Conservation (phyloP, 92 coral and sea anemone species). For the Parazoanthus atlanticus region DNA sequence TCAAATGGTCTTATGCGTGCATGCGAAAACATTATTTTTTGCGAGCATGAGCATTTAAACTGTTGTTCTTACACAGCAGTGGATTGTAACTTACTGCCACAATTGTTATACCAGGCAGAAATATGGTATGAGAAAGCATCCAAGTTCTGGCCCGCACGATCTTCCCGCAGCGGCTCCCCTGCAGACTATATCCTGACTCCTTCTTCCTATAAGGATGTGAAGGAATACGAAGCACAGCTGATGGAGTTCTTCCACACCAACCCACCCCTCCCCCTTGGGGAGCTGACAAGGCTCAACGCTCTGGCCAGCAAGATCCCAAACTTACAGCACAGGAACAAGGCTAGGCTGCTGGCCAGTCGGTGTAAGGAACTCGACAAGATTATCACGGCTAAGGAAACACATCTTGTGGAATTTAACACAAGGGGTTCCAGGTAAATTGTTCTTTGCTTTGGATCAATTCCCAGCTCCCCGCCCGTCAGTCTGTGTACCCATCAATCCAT, state of each 20-base stretch:
- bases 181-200: constrained; percentile 51
- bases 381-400: constrained; percentile 74
- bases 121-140: constrained; percentile 80
- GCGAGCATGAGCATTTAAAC: too few species aligned
- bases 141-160: constrained; percentile 70
- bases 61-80: not conserved
- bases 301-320: constrained; percentile 65
- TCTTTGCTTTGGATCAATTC: not conserved
- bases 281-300: constrained; percentile 63
- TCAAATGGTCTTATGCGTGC: too few species aligned
- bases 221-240: constrained; percentile 57
- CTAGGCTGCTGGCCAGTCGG: constrained; percentile 70
- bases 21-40: too few species aligned
- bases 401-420: constrained; percentile 44
- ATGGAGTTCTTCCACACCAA: constrained; percentile 63
- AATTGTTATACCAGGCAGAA: constrained; percentile 70
- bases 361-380: constrained; percentile 85
- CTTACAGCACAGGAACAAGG: constrained; percentile 69
- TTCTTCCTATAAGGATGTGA: constrained; percentile 51
- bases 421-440: constrained; percentile 25
- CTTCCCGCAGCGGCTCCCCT: constrained; percentile 28
- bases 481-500: not conserved
- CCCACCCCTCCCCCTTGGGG: constrained; percentile 87
- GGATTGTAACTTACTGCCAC: not conserved
- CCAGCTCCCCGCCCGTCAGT: not conserved